Base-by-base conservation (phyloP, 1,140 invertebrate genomes). In the Neodiprion lecontei region DNA sequence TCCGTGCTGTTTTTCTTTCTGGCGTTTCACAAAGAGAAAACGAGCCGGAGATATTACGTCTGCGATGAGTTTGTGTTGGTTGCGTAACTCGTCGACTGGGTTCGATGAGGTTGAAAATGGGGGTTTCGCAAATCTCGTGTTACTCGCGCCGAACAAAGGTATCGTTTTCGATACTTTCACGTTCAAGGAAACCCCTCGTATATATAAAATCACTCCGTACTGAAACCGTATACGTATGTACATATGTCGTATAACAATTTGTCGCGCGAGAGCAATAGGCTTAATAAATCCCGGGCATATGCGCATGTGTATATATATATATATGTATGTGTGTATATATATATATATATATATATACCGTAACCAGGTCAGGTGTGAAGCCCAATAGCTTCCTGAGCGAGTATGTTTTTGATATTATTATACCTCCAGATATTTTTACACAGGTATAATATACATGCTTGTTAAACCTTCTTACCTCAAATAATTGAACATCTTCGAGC, bases 161-260 rank as follows among this genome's bases (percentile, higher is more conserved):
- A 61, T 61, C 53, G 53, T 61, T 61, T 61, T 61, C 53, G 53
- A 61, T 61, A 61, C 53, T 61, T 61, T 61, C 53, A 61, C 53
- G 53, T 14, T 61, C 53, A 9, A 61, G 53, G 53, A 61, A 61
- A 61, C 53, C 53, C 53, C n/a, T 61, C 53, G 53, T 12, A 61
- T 61, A 9, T 14, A 61, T 14, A 61, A 61, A 61, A 61, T 61
- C 53, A 11, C 53, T 61, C 53, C 53, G 53, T 12, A 40, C 28
- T 0, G 53, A 61, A 61, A 61, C 53, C 53, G 7, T 61, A 61
- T 61, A 61, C 28, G 53, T 61, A 61, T 5, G 53, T 9, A 17
- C 53, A 17, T 12, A 61, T 12, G 11, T 12, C 11, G n/a, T 12
- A 14, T 21, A 21, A 21, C 53, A 61, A 61, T 61, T 61, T 61